Conservation (phyloP, 2,888 invertebrate species). For the Rutpela maculata region DNA sequence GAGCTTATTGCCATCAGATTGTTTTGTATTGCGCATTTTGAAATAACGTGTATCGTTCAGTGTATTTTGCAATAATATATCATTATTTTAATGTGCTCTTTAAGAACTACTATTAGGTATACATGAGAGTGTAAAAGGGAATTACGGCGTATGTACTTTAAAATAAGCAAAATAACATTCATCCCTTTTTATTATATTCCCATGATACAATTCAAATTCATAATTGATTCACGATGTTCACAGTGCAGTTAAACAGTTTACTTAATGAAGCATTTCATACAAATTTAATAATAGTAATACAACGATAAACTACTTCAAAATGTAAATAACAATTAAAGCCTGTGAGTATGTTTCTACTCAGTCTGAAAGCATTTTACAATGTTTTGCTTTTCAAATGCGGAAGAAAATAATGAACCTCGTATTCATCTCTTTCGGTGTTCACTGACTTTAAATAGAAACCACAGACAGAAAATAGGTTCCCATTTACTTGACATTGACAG, state of each 20-base stretch:
- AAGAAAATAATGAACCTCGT: slow-evolving; percentile 46
- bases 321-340: neutral
- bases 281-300: neutral
- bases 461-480: slow-evolving; percentile 53
- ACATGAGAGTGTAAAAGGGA: too few relatives aligned
- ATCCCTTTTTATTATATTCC: too few relatives aligned
- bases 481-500: slow-evolving; percentile 51
- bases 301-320: neutral
- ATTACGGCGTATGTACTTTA: too few relatives aligned
- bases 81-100: too few relatives aligned
- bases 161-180: too few relatives aligned
- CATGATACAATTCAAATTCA: neutral
- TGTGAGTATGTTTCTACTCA: neutral
- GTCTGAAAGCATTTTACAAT: slow-evolving; percentile 46
- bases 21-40: too few relatives aligned
- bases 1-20: too few relatives aligned
- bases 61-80: too few relatives aligned
- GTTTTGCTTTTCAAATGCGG: slow-evolving; percentile 48
- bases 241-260: neutral
- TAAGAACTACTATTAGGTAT: too few relatives aligned
- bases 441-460: slow-evolving; percentile 49
- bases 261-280: neutral
- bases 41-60: too few relatives aligned
- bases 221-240: neutral
- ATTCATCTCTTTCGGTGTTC: slow-evolving; percentile 51